Conservation (phyloP, 2,888 invertebrate species). For the Pantelozetes paolii region DNA sequence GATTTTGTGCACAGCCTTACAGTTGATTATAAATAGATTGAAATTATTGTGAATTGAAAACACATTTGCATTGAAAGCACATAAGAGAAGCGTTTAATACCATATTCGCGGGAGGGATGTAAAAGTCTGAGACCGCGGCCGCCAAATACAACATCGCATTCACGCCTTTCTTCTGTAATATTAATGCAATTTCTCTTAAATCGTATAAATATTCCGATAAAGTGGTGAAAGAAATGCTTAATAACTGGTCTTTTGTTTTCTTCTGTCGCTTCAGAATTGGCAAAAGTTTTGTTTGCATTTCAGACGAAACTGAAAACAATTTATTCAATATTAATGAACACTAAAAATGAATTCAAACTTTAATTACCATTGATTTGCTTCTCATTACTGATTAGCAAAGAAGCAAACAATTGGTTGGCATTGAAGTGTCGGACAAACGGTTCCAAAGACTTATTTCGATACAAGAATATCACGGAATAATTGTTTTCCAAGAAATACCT, state of each 20-base stretch:
- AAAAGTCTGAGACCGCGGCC: constrained; percentile 98
- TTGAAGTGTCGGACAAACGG: constrained; percentile 85
- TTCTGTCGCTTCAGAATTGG: constrained; percentile 68
- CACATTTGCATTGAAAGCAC: too few relatives aligned
- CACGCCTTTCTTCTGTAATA: constrained; percentile 64
- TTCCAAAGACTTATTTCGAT: constrained; percentile 80
- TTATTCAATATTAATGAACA: background rate
- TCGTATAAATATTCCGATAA: constrained; percentile 90
- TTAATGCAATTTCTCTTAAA: constrained; percentile 73
- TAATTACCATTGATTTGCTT: constrained; percentile 39
- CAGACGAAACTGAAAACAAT: constrained; percentile 42
- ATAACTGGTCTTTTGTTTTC: constrained; percentile 57
- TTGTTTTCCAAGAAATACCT: constrained; percentile 71
- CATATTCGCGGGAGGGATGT: constrained; percentile 86
- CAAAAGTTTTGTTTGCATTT: constrained; percentile 55
- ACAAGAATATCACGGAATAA: constrained; percentile 90
- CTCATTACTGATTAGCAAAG: constrained; percentile 37
- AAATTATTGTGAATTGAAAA: background rate
- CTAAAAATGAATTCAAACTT: background rate
- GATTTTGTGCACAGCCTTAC: constrained; percentile 44
- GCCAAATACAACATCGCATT: constrained; percentile 84
- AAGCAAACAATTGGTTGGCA: constrained; percentile 65
- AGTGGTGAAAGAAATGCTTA: constrained; percentile 71
- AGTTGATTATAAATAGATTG: background rate
- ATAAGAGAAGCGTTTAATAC: constrained; percentile 58